Conservation (phyloP, 2,797 vertebrate genomes). For the Parauchenoglanis punctatus region DNA sequence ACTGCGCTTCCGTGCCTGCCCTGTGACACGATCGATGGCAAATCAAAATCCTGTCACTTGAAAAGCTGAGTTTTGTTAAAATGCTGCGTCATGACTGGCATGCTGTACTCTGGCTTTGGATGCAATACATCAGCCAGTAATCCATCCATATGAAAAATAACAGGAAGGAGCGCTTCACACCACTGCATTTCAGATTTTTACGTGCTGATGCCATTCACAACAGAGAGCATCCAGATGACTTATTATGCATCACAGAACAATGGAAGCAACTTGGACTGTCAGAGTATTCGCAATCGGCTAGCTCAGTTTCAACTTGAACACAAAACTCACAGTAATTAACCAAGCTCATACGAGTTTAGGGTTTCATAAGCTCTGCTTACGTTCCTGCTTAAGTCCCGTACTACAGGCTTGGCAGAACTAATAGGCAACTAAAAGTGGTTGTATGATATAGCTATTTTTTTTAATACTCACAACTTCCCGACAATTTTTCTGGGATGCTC, state of each 20-base stretch:
- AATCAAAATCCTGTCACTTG: not conserved
- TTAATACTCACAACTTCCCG: not conserved
- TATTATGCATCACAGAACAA: not conserved
- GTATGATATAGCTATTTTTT: not conserved
- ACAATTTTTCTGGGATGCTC: not conserved
- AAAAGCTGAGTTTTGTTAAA: not conserved
- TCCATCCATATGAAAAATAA: constrained; percentile 25
- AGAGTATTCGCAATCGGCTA: not conserved
- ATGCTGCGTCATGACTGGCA: not conserved
- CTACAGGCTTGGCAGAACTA: not conserved
- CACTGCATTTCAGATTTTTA: not conserved
- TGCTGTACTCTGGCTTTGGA: constrained; percentile 21
- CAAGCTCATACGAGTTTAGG: not conserved
- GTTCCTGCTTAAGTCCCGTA: not conserved
- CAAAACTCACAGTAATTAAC: not conserved
- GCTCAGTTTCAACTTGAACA: constrained; percentile 6
- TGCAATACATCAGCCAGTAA: constrained; percentile 37
- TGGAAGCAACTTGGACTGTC: not conserved
- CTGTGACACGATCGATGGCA: constrained; percentile 17
- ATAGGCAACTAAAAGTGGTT: not conserved
- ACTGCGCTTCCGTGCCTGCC: constrained; percentile 10
- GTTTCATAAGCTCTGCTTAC: not conserved
- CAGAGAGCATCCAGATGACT: not conserved
- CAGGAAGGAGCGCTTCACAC: not conserved
- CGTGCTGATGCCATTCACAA: not conserved